Conservation (phyloP, 2,113 vertebrate species). For the Hystrix cristata region DNA sequence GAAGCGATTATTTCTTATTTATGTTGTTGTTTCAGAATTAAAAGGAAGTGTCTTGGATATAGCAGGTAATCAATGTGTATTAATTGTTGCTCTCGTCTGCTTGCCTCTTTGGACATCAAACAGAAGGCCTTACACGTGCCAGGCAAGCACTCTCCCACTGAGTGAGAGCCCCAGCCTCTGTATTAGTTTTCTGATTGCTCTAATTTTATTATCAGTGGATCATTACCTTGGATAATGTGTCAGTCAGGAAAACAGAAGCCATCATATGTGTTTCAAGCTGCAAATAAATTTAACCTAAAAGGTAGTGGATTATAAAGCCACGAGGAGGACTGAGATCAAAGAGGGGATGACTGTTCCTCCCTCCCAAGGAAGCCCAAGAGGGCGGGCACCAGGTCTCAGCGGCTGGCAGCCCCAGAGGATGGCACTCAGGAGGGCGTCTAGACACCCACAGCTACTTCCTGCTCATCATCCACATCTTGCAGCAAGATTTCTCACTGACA, state of each 20-base stretch:
- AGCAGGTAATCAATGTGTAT: background rate
- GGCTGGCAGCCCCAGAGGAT: background rate
- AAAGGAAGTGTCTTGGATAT: background rate
- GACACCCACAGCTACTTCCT: background rate
- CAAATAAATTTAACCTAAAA: conserved; percentile 9
- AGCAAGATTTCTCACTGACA: background rate
- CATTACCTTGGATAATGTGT: background rate
- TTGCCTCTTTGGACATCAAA: background rate
- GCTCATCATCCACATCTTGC: background rate
- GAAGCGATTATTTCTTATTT: conserved; percentile 46
- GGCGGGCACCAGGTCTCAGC: background rate
- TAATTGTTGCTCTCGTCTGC: background rate
- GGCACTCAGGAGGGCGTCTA: background rate
- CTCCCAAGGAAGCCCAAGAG: background rate
- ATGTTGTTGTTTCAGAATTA: background rate
- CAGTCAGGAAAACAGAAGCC: background rate
- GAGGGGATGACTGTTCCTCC: background rate
- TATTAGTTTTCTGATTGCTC: background rate
- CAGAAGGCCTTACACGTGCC: background rate
- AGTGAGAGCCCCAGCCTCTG: background rate
- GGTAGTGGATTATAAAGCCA: background rate
- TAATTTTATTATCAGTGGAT: background rate
- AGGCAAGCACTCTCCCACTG: background rate
- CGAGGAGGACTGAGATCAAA: background rate
- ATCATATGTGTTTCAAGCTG: background rate